phyloP scores from a whole-genome alignment of 2,113 vertebrate genomes.

The Psilopogon haemacephalus region DNA sequence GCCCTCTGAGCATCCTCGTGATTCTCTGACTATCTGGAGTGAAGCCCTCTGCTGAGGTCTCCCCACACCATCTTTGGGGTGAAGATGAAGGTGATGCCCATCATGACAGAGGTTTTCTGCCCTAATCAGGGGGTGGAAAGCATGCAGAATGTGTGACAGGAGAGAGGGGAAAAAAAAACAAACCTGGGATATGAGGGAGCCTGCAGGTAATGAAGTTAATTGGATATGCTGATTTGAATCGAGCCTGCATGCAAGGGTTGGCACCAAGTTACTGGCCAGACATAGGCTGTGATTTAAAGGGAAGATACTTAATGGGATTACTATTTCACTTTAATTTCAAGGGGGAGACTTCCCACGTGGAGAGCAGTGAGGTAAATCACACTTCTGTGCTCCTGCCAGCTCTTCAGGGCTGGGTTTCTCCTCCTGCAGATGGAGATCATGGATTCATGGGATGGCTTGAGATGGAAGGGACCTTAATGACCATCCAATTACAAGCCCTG shows the following conservation, averaged over 20 bases:
- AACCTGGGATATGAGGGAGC: constrained; percentile 21
- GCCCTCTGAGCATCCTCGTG: too few relatives aligned
- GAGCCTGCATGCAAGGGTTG: constrained; percentile 57
- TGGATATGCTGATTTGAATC: constrained; percentile 70
- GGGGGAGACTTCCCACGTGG: not conserved
- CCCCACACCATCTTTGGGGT: not conserved
- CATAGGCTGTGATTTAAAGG: constrained; percentile 65
- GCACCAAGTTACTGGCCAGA: constrained; percentile 61
- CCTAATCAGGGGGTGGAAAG: constrained; percentile 16
- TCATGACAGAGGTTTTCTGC: not conserved
- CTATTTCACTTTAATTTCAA: constrained; percentile 37
- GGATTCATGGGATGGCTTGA: too few relatives aligned
- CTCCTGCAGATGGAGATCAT: accelerated
- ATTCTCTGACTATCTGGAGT: not conserved
- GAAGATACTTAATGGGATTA: constrained; percentile 51
- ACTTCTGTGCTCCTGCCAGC: not conserved
- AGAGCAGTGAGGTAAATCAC: not conserved
- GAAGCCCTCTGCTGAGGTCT: not conserved
- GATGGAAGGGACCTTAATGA: too few relatives aligned
- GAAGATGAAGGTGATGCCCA: not conserved
- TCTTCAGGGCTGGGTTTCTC: not conserved
- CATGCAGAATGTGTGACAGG: constrained; percentile 41
- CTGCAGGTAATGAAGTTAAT: constrained; percentile 71
- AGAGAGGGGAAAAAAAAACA: too few relatives aligned
- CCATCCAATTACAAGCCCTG: too few relatives aligned